A percentile compares a stretch with the other conserved stretches of the same genome.
phyloP scores from a whole-genome alignment of 2,797 vertebrate species.

The Thamnophis elegans region DNA sequence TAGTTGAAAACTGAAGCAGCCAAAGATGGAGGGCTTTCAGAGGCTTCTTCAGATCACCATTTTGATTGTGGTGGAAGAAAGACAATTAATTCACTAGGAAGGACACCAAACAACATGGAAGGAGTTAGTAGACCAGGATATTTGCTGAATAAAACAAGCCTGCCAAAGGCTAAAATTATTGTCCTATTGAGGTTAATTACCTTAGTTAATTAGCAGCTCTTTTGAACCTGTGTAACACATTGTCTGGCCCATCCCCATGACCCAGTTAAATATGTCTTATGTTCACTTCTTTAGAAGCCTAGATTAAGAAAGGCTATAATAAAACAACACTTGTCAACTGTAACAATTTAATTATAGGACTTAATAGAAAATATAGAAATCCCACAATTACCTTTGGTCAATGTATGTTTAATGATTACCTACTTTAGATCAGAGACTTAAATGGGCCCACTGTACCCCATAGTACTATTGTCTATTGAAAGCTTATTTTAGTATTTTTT shows the following conservation, averaged over 20 bases:
- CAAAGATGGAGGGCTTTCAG: background rate
- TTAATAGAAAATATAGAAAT: constrained; percentile 6
- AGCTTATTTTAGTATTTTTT: constrained; percentile 26
- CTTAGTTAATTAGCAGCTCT: background rate
- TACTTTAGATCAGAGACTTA: constrained; percentile 5
- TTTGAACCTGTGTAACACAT: background rate
- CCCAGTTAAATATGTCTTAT: background rate
- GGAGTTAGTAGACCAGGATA: background rate
- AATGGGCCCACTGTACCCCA: background rate
- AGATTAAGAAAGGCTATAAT: background rate
- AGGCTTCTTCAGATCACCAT: background rate
- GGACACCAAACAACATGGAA: background rate
- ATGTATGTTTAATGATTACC: background rate
- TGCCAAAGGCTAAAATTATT: background rate
- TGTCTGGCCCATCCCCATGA: background rate
- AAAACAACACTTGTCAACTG: background rate
- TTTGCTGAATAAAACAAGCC: background rate
- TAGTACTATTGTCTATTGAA: background rate
- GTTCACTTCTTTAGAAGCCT: background rate
- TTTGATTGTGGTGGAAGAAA: background rate
- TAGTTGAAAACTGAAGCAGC: background rate
- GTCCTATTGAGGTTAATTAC: background rate
- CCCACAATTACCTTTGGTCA: background rate
- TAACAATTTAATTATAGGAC: background rate
- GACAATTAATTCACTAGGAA: background rate